phyloP scores from a whole-genome alignment of 2,888 invertebrate species.

The Nomada hirtipes region DNA sequence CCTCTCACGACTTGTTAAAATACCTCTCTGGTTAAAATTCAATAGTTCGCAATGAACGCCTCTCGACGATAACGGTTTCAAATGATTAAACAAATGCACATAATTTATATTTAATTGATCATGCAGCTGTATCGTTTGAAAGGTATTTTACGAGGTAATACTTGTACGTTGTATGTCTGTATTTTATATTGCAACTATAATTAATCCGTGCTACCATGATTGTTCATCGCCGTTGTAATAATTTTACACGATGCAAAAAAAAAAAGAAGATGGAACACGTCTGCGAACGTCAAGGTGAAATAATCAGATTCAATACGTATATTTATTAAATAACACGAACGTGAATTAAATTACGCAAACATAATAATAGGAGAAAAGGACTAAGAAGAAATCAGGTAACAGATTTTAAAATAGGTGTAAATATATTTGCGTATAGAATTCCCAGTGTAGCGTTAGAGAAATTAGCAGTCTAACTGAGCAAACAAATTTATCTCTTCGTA shows the following conservation, averaged over 20 bases:
- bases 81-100: slow-evolving; percentile 3
- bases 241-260: background rate
- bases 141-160: slow-evolving; percentile 25
- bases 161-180: slow-evolving; percentile 17
- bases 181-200: slow-evolving; percentile 33
- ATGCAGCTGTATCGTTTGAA: background rate
- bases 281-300: slow-evolving; percentile 5
- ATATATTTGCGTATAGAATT: slow-evolving; percentile 49
- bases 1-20: background rate
- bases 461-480: slow-evolving; percentile 17
- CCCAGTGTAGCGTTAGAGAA: slow-evolving; percentile 6
- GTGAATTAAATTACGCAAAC: slow-evolving; percentile 9
- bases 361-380: background rate
- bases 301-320: slow-evolving; percentile 18
- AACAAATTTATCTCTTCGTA: slow-evolving; percentile 50
- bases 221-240: slow-evolving; percentile 14
- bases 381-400: slow-evolving; percentile 9
- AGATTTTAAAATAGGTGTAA: slow-evolving; percentile 47
- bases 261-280: background rate
- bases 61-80: slow-evolving; percentile 1
- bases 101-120: slow-evolving; percentile 16
- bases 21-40: slow-evolving; percentile 1
- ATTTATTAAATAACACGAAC: background rate
- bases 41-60: slow-evolving; percentile 3
- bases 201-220: background rate